phyloP scores from a whole-genome alignment of 1,140 invertebrate species.

The Bombus balteatus region DNA sequence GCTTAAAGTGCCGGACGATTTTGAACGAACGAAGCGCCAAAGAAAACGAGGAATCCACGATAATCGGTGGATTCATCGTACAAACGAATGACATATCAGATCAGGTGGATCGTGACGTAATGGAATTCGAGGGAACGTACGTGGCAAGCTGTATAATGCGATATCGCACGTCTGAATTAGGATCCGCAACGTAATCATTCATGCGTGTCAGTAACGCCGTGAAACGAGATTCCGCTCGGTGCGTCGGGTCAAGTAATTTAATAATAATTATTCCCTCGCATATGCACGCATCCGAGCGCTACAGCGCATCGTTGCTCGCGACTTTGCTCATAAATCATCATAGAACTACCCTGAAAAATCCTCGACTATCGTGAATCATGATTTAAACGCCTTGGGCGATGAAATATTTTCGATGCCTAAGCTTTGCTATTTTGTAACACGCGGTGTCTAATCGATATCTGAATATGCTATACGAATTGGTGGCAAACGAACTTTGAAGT shows the following conservation, averaged over 20 bases:
- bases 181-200: constrained; percentile 60
- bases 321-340: constrained; percentile 59
- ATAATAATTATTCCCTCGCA: constrained; percentile 66
- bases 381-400: constrained; percentile 50
- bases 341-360: constrained; percentile 29
- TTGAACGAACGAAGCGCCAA: neutral
- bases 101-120: constrained; percentile 28
- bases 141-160: constrained; percentile 42
- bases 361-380: constrained; percentile 33
- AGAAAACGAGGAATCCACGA: neutral
- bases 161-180: constrained; percentile 61
- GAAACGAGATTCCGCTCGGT: constrained; percentile 58
- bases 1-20: neutral
- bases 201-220: constrained; percentile 60
- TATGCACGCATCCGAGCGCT: constrained; percentile 21
- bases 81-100: constrained; percentile 48
- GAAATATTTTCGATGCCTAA: neutral
- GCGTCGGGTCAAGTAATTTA: constrained; percentile 65
- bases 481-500: neutral
- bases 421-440: too few relatives aligned
- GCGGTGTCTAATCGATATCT: neutral
- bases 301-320: constrained; percentile 48
- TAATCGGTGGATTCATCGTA: constrained; percentile 32
- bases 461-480: neutral
- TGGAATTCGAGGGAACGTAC: constrained; percentile 42